phyloP scores from a whole-genome alignment of 2,113 vertebrate genomes.

The Dendrocopos noguchii region DNA sequence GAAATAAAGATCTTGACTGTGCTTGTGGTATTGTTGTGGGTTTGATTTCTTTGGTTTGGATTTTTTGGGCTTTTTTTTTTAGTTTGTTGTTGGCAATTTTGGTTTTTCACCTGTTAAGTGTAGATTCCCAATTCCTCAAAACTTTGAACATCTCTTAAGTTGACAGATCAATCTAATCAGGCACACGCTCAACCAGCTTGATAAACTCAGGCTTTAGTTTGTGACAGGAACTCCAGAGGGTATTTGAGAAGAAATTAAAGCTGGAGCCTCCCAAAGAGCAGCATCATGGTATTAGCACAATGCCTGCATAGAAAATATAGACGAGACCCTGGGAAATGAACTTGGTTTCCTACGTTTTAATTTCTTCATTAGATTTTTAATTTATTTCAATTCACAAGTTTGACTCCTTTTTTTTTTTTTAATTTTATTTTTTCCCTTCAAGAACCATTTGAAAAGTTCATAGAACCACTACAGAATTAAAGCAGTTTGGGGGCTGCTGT shows the following conservation, averaged over 20 bases:
- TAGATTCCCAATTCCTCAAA: not conserved
- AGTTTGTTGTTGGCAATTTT: not conserved
- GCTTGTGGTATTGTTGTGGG: too few species aligned
- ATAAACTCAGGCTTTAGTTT: not conserved
- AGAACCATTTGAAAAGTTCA: slow-evolving; percentile 46
- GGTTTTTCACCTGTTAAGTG: too few species aligned
- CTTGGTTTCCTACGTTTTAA: not conserved
- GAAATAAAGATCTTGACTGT: not conserved
- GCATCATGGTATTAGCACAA: not conserved
- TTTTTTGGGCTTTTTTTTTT: too few species aligned
- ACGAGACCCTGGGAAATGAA: not conserved
- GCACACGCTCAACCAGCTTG: not conserved
- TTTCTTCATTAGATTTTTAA: slow-evolving; percentile 1
- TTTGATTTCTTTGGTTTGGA: not conserved
- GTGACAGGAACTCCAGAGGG: not conserved
- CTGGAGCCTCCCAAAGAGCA: not conserved
- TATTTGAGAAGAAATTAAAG: not conserved
- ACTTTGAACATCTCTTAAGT: not conserved
- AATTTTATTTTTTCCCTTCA: not conserved
- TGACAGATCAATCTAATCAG: not conserved
- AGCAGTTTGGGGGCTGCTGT: not conserved
- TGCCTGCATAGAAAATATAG: not conserved
- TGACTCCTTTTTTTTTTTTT: not conserved
- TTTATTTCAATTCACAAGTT: not conserved
- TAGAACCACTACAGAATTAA: not conserved